Base-by-base conservation (phyloP, 2,888 invertebrate species). In the Caradrina kadenii region DNA sequence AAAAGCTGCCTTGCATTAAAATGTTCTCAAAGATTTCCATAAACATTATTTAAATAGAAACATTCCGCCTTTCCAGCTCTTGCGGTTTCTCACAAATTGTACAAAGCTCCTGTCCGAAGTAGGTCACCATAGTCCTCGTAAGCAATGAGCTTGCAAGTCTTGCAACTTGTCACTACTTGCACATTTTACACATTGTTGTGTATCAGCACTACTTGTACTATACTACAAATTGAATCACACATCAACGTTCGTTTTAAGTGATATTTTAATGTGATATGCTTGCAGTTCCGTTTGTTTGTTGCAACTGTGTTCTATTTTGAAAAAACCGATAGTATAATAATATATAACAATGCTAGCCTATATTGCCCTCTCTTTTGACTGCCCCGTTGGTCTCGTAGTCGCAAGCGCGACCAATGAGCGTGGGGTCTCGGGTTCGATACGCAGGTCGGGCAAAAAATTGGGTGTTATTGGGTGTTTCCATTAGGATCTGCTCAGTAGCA, bases 1-100 rank as follows among this genome's bases (percentile, higher is more conserved):
- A 75, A n/a, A 75, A 69, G 62, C 56, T 60, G 56, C 52, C 73
- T 73, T 48, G 62, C 61, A 69, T 75, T 73, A 58, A 73, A 75
- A 62, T 52, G 42, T 69, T 67, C 59, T 54, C 59, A 73, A 73
- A 73, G 74, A 73, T 72, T 73, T 75, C 56, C 76, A 69, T 73
- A 73, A 73, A 75, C 76, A 69, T 75, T 69, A 73, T 73, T 75
- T 73, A 76, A 76, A 76, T 73, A 69, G 58, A 69, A 76, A 59
- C 61, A 76, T 74, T 69, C 35, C 63, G 69, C 63, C 22, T 69
- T 52, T 50, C 39, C 42, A 53, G 71, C 56, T 76, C 64, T 61
- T 75, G 74, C 60, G 74, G 74, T 75, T 75, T 50, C 76, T 70
- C 52, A 55, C 71, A 75, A 75, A 75, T 71, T 76, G 76, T 63